phyloP scores from a whole-genome alignment of 2,797 vertebrate genomes.

The Pipistrellus kuhlii region DNA sequence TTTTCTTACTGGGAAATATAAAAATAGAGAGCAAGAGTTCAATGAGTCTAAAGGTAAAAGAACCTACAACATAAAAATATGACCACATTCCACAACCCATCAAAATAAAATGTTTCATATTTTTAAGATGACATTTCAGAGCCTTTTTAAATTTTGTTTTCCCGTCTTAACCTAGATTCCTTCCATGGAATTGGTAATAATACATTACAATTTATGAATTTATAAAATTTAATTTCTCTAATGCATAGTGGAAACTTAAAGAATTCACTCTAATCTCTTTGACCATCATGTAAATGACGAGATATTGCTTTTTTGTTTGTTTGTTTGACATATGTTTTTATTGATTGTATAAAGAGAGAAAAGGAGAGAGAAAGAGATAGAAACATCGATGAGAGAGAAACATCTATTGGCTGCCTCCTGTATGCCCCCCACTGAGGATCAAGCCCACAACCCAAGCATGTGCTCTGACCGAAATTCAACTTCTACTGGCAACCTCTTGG shows the following conservation, averaged over 20 bases:
- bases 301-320: background rate
- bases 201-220: background rate
- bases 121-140: conserved; percentile 3
- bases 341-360: too few relatives aligned
- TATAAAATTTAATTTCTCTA: background rate
- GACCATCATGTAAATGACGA: background rate
- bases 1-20: background rate
- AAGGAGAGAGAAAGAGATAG: too few relatives aligned
- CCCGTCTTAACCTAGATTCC: background rate
- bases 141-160: conserved; percentile 30
- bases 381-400: too few relatives aligned
- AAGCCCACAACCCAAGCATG: too few relatives aligned
- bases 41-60: background rate
- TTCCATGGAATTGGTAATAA: background rate
- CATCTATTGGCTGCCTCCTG: too few relatives aligned
- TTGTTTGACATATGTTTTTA: too few relatives aligned
- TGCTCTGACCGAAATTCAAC: too few relatives aligned
- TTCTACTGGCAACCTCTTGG: too few relatives aligned
- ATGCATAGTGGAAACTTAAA: background rate
- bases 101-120: background rate
- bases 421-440: too few relatives aligned
- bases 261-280: background rate
- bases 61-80: background rate
- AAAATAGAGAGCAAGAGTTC: conserved; percentile 12
- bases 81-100: background rate